These are phyloP conservation scores for Cinara cedri DNA, from an alignment of 2,888 invertebrate species.

Conservation along the genomic window DNA sequence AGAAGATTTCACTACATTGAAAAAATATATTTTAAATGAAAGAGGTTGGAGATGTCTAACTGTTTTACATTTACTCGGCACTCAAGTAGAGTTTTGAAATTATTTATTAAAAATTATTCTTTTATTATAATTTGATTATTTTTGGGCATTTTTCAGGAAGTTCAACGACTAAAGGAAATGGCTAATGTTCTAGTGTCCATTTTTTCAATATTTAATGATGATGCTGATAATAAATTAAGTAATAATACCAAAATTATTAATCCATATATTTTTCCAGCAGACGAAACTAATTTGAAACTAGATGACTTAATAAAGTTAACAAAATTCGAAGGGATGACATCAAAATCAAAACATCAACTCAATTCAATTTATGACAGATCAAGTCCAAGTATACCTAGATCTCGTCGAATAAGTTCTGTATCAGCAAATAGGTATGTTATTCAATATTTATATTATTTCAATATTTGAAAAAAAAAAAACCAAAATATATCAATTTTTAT, in stretches of 20 bases:
- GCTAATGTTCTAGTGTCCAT: conserved; percentile 42
- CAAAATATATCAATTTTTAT: background rate
- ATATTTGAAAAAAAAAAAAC: background rate
- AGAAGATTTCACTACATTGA: conserved; percentile 64
- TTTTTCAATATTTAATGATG: conserved; percentile 49
- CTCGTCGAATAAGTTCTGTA: conserved; percentile 49
- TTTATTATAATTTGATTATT: background rate
- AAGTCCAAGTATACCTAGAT: conserved; percentile 51
- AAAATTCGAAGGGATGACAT: conserved; percentile 41
- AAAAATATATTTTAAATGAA: conserved; percentile 68
- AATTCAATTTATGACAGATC: conserved; percentile 42
- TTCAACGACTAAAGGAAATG: conserved; percentile 49
- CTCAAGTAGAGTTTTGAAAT: conserved; percentile 64
- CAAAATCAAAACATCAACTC: conserved; percentile 46
- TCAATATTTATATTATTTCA: background rate
- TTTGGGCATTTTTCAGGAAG: conserved; percentile 25
- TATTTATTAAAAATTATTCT: background rate
- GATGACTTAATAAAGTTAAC: conserved; percentile 51
- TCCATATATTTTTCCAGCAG: conserved; percentile 34
- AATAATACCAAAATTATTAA: conserved; percentile 20
- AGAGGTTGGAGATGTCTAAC: conserved; percentile 71
- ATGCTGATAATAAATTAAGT: conserved; percentile 39
- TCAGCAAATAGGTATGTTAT: conserved; percentile 51
- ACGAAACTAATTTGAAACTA: conserved; percentile 44
- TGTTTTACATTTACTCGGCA: conserved; percentile 68